phyloP scores from a whole-genome alignment of 2,797 vertebrate genomes.

The Enteromius mattozi region DNA sequence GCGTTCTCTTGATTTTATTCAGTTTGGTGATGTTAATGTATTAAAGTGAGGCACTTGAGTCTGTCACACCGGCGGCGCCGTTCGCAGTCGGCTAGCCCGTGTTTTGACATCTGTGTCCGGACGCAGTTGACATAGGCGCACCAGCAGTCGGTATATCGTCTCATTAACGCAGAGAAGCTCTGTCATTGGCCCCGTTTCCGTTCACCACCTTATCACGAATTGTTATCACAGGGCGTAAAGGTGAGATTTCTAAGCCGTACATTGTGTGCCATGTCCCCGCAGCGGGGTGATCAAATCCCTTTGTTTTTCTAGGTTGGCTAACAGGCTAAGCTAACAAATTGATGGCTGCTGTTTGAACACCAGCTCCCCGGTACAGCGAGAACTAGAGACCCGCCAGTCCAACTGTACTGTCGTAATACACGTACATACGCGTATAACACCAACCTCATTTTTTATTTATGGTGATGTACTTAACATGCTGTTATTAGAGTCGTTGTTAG shows the following conservation, averaged over 20 bases:
- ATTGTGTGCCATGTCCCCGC: slow-evolving; percentile 22
- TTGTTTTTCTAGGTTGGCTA: slow-evolving; percentile 60
- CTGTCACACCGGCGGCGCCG: slow-evolving; percentile 3
- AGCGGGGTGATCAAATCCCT: slow-evolving; percentile 57
- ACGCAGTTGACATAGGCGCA: slow-evolving; percentile 3
- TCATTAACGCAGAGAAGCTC: neutral
- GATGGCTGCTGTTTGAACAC: slow-evolving; percentile 38
- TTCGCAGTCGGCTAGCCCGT: slow-evolving; percentile 19
- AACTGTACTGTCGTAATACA: neutral
- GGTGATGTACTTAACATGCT: neutral
- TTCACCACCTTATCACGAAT: neutral
- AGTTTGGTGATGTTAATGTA: neutral
- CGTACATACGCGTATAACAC: neutral
- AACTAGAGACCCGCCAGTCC: neutral
- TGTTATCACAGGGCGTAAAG: neutral
- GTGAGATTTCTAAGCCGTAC: neutral
- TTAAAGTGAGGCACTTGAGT: neutral
- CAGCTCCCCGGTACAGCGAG: slow-evolving; percentile 30
- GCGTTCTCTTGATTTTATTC: neutral
- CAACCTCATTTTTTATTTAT: neutral
- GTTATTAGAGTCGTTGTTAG: neutral
- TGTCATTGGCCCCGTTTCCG: slow-evolving; percentile 16
- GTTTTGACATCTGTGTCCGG: slow-evolving; percentile 42
- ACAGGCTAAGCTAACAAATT: slow-evolving; percentile 55
- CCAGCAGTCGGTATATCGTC: neutral